phyloP scores from a whole-genome alignment of 2,113 vertebrate species.

The Lichenostomus cassidix region DNA sequence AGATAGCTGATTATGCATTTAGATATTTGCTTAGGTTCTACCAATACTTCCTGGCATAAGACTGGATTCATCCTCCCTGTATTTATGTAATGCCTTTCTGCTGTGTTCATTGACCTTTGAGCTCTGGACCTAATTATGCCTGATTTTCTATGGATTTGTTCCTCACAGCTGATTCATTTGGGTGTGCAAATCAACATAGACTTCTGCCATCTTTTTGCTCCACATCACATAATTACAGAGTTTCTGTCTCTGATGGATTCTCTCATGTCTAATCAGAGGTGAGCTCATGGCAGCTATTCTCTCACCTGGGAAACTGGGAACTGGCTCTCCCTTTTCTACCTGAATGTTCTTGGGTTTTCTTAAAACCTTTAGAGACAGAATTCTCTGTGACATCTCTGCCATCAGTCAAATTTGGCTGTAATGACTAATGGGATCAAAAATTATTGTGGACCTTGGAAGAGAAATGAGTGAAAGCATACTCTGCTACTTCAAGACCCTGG shows the following conservation, averaged over 20 bases:
- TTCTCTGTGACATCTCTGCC: neutral
- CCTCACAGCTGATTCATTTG: neutral
- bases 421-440: neutral
- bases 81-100: neutral
- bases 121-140: neutral
- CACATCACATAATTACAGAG: neutral
- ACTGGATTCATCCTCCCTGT: neutral
- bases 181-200: neutral
- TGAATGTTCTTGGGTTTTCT: neutral
- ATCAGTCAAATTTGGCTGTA: neutral
- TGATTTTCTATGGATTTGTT: neutral
- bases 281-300: neutral
- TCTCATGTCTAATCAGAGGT: neutral
- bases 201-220: neutral
- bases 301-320: neutral
- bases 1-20: constrained; percentile 26
- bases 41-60: neutral
- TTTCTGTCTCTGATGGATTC: neutral
- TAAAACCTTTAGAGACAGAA: neutral
- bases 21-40: constrained; percentile 42
- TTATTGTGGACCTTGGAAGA: neutral
- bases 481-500: neutral
- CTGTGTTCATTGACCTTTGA: constrained; percentile 6
- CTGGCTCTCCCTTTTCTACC: neutral
- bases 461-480: neutral